Percentiles rank a stretch among this genome's conserved stretches.
Evolutionary conservation across 2,888 invertebrate genomes (phyloP).

Genomic region (Osedax frankpressi): DNA sequence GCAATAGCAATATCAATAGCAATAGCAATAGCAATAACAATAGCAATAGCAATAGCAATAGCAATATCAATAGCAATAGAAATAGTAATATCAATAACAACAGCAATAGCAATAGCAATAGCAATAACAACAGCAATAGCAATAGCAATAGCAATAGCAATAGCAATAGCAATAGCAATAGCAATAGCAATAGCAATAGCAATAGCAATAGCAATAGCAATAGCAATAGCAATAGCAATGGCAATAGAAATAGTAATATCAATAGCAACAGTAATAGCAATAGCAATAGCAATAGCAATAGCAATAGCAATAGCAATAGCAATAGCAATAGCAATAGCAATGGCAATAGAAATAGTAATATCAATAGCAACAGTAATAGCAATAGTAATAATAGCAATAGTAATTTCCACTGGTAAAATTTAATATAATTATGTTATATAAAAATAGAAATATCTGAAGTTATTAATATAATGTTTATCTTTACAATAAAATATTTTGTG

Average conservation of each 20-base stretch:
- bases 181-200: not conserved
- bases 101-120: slow-evolving; percentile 12
- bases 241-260: slow-evolving; percentile 12
- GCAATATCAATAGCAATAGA: slow-evolving; percentile 11
- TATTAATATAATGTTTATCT: too few relatives aligned
- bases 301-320: slow-evolving; percentile 13
- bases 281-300: slow-evolving; percentile 13
- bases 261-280: slow-evolving; percentile 12
- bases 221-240: slow-evolving; percentile 12
- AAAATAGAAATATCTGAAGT: too few relatives aligned
- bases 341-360: slow-evolving; percentile 13
- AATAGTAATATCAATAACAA: not conserved
- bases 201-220: slow-evolving; percentile 12
- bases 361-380: slow-evolving; percentile 10
- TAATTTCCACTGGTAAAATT: not conserved
- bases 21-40: slow-evolving; percentile 14
- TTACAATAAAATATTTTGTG: too few relatives aligned
- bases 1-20: slow-evolving; percentile 13
- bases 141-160: slow-evolving; percentile 12
- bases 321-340: slow-evolving; percentile 12
- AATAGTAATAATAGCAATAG: slow-evolving; percentile 11
- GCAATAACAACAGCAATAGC: slow-evolving; percentile 9
- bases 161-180: slow-evolving; percentile 13
- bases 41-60: slow-evolving; percentile 15
- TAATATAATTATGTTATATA: not conserved